phyloP scores from a whole-genome alignment of 2,888 invertebrate genomes.

The Rhamnusium bicolor region DNA sequence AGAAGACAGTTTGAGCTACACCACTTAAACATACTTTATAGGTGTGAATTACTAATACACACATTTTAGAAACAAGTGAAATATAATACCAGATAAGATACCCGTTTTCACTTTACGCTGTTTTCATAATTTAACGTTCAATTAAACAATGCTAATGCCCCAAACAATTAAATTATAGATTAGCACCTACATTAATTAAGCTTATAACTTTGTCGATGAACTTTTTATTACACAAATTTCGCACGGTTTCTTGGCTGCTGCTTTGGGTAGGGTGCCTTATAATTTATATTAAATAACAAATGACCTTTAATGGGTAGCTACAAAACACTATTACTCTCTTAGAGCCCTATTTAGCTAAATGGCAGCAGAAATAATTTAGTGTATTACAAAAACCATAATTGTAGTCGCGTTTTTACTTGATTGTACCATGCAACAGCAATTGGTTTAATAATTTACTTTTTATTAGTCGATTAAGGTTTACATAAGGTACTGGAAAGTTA shows the following conservation, averaged over 20 bases:
- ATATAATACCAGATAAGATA: conserved; percentile 9
- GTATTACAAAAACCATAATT: conserved; percentile 15
- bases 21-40: neutral
- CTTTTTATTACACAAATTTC: conserved; percentile 21
- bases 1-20: neutral
- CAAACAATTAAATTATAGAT: conserved; percentile 26
- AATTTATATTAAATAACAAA: conserved; percentile 41
- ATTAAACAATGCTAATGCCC: conserved; percentile 21
- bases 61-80: conserved; percentile 1
- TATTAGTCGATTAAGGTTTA: neutral
- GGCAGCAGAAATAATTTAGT: conserved; percentile 14
- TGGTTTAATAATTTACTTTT: conserved; percentile 5
- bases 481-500: neutral
- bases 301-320: conserved; percentile 35
- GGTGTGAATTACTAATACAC: conserved; percentile 13
- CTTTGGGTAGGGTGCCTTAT: conserved; percentile 23
- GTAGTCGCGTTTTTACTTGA: neutral
- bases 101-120: conserved; percentile 6
- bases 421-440: neutral
- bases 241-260: neutral
- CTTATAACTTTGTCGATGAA: conserved; percentile 19
- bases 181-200: conserved; percentile 31
- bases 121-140: conserved; percentile 23
- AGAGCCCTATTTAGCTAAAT: conserved; percentile 11
- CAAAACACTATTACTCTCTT: conserved; percentile 31